Evolutionary conservation across 2,888 invertebrate genomes (phyloP).

Genomic region (Hesperia comma): DNA sequence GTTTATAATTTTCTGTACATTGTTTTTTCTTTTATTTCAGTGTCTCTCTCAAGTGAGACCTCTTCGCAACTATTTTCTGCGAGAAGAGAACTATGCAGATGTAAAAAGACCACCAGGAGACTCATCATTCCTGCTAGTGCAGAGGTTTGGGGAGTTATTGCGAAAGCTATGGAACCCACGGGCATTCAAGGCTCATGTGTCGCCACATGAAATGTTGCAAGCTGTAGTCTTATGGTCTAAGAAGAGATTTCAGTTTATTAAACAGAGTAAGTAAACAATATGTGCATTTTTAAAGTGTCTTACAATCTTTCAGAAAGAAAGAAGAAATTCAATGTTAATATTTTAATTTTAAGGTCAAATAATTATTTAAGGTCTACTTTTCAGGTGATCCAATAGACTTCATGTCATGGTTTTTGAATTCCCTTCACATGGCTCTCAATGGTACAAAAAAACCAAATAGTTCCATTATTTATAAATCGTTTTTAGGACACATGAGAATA

Average conservation of each 20-base stretch:
- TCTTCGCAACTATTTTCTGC: slow-evolving; percentile 96
- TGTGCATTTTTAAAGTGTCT: neutral
- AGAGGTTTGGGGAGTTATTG: slow-evolving; percentile 96
- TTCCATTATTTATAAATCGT: slow-evolving; percentile 97
- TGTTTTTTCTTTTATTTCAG: slow-evolving; percentile 73
- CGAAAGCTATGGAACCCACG: slow-evolving; percentile 99
- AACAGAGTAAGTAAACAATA: slow-evolving; percentile 88
- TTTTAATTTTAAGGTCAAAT: no score
- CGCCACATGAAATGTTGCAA: slow-evolving; percentile 99
- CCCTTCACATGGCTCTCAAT: slow-evolving; percentile 96
- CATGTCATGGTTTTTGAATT: slow-evolving; percentile 98
- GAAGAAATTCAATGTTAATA: no score
- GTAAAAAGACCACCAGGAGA: slow-evolving; percentile 97
- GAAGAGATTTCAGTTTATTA: slow-evolving; percentile 98
- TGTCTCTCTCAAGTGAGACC: slow-evolving; percentile 98
- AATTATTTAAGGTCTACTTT: slow-evolving; percentile 35
- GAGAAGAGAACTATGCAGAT: slow-evolving; percentile 95
- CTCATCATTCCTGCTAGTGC: slow-evolving; percentile 95
- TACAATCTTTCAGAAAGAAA: no score
- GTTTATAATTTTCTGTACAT: no score
- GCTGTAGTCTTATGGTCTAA: slow-evolving; percentile 98
- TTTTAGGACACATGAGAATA: slow-evolving; percentile 95
- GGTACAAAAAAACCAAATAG: slow-evolving; percentile 94
- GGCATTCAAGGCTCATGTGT: slow-evolving; percentile 99
- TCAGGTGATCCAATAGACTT: slow-evolving; percentile 98